Percentiles rank a stretch among this genome's conserved stretches.
These are phyloP conservation scores for Amblyraja radiata DNA, from an alignment of 2,797 vertebrate species.

Conservation along the genomic window DNA sequence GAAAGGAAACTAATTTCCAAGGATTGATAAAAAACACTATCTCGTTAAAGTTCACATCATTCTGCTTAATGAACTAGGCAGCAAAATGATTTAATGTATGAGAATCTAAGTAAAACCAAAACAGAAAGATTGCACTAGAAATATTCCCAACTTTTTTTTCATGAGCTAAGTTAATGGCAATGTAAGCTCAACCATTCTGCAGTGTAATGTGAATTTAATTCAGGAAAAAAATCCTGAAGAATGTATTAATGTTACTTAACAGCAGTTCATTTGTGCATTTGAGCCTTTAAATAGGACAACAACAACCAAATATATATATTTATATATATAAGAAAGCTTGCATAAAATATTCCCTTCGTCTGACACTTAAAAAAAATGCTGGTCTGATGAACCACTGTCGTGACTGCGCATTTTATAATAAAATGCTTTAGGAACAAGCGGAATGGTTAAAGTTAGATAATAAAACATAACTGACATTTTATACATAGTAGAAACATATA, in stretches of 20 bases:
- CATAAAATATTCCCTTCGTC: constrained; percentile 36
- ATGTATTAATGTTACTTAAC: constrained; percentile 8
- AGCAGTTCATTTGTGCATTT: constrained; percentile 6
- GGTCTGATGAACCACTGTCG: constrained; percentile 34
- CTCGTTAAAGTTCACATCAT: background rate
- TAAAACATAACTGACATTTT: constrained; percentile 22
- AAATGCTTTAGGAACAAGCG: constrained; percentile 17
- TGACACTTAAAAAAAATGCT: constrained; percentile 31
- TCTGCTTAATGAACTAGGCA: background rate
- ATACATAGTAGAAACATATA: constrained; percentile 3
- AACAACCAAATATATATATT: constrained; percentile 1
- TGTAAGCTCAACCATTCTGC: background rate
- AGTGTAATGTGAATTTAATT: background rate
- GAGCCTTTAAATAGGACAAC: constrained; percentile 1
- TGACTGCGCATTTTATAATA: constrained; percentile 21
- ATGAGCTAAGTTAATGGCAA: background rate
- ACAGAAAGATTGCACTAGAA: background rate
- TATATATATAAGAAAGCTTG: constrained; percentile 32
- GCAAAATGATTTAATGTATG: constrained; percentile 6
- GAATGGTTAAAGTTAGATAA: constrained; percentile 38
- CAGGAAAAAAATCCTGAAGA: constrained; percentile 6
- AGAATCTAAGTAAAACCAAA: background rate
- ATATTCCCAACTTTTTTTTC: background rate
- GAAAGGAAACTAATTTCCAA: background rate
- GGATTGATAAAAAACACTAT: background rate